Percentiles rank a stretch among this genome's conserved stretches.
phyloP scores from a whole-genome alignment of 2,888 invertebrate species.

The Axea sp. region DNA sequence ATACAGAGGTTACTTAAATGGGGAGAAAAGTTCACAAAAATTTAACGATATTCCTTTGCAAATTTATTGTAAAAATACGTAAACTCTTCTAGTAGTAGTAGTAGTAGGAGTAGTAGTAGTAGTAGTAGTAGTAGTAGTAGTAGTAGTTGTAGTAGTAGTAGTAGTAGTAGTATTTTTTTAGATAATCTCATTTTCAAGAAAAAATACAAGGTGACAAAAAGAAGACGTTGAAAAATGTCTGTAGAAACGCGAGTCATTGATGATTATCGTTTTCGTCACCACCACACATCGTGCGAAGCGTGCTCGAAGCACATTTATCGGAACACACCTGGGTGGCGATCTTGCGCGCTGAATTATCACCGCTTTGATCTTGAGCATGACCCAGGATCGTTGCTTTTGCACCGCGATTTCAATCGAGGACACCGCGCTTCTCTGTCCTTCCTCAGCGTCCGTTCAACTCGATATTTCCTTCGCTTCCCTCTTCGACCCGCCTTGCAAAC shows the following conservation, averaged over 20 bases:
- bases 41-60: too few relatives aligned
- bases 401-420: constrained; percentile 50
- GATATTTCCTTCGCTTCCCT: constrained; percentile 28
- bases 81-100: too few relatives aligned
- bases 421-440: constrained; percentile 39
- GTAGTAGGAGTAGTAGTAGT: too few relatives aligned
- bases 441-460: constrained; percentile 61
- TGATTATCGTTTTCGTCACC: constrained; percentile 30
- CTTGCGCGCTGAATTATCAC: constrained; percentile 71
- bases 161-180: too few relatives aligned
- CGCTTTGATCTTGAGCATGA: constrained; percentile 70
- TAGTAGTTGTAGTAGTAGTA: too few relatives aligned
- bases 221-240: too few relatives aligned
- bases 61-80: too few relatives aligned
- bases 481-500: constrained; percentile 16
- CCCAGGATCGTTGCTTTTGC: constrained; percentile 52
- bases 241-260: constrained; percentile 45
- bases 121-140: too few relatives aligned
- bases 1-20: too few relatives aligned
- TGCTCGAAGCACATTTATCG: constrained; percentile 49
- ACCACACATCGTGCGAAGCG: constrained; percentile 23
- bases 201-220: too few relatives aligned
- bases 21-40: too few relatives aligned
- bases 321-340: constrained; percentile 70
- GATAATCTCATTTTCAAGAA: too few relatives aligned